phyloP scores from a whole-genome alignment of 2,797 vertebrate species.

The Liparis tanakae region DNA sequence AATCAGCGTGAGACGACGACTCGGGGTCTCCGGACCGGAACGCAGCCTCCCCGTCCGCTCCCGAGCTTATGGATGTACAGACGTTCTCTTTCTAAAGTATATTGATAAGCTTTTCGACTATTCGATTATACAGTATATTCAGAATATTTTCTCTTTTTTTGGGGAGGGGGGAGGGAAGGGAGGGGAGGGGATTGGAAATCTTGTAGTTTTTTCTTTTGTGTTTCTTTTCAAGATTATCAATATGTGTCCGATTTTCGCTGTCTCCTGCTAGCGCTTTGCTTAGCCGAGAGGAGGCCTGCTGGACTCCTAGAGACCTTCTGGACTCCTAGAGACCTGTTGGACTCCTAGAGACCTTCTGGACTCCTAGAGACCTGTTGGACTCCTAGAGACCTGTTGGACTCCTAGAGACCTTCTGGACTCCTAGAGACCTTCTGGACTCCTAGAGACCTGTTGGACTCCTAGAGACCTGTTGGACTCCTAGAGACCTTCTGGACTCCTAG shows the following conservation, averaged over 20 bases:
- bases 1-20: conserved; percentile 17
- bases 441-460: conserved; percentile 51
- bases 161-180: too few relatives aligned
- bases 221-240: conserved; percentile 59
- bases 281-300: conserved; percentile 50
- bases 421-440: conserved; percentile 43
- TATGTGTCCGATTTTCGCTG: conserved; percentile 58
- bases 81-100: conserved; percentile 65
- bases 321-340: conserved; percentile 58
- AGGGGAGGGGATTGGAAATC: conserved; percentile 36
- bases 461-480: conserved; percentile 48
- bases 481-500: conserved; percentile 47
- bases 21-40: conserved; percentile 30
- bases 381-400: conserved; percentile 40
- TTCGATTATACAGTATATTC: conserved; percentile 69
- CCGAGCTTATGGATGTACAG: conserved; percentile 67
- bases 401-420: conserved; percentile 54
- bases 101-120: conserved; percentile 76
- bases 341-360: conserved; percentile 45
- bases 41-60: conserved; percentile 56
- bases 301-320: conserved; percentile 40
- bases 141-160: conserved; percentile 59
- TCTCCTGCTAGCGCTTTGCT: conserved; percentile 61
- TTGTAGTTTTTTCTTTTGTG: conserved; percentile 20
- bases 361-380: conserved; percentile 56